These are phyloP conservation scores for Thaleichthys pacificus DNA, from an alignment of 2,797 vertebrate species.

Conservation along the genomic window DNA sequence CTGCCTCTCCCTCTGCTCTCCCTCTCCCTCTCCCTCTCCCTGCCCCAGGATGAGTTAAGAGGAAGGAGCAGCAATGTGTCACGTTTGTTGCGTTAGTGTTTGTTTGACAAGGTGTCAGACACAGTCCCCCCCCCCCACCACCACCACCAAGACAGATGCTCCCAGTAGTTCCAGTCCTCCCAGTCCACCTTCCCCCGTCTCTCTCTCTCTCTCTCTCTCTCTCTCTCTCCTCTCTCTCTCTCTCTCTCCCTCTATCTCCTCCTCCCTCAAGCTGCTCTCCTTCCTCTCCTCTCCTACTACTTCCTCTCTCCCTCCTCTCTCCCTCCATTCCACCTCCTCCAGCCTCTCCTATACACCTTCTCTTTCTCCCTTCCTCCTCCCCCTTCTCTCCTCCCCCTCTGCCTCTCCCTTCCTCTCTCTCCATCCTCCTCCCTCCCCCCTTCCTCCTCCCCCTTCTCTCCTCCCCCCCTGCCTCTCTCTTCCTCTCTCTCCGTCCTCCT, in stretches of 20 bases:
- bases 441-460: constrained; percentile 34
- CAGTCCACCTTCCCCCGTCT: neutral
- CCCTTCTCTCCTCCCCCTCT: constrained; percentile 3
- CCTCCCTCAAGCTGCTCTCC: neutral
- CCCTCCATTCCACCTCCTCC: no score
- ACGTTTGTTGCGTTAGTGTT: constrained; percentile 65
- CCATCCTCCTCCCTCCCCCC: constrained; percentile 32
- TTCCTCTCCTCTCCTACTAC: constrained; percentile 6
- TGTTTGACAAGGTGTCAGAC: constrained; percentile 74
- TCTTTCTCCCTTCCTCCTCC: neutral
- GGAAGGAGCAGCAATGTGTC: constrained; percentile 73
- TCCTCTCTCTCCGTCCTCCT: neutral
- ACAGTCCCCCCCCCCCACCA: constrained; percentile 22
- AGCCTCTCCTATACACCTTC: neutral
- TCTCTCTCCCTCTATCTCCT: neutral
- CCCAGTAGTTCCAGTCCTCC: constrained; percentile 43
- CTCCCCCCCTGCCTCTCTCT: constrained; percentile 29
- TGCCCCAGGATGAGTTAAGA: constrained; percentile 51
- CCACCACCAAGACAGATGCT: constrained; percentile 31
- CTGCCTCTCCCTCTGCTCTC: no score
- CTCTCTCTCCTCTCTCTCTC: neutral
- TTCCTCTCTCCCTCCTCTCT: neutral
- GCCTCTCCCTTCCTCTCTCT: constrained; percentile 43
- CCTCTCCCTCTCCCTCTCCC: constrained; percentile 49
- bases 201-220: neutral